These are phyloP conservation scores for Aurelia sp. DNA, from an alignment of 30 jellyfish, hydroid and myxozoan species.

Conservation along the genomic window DNA sequence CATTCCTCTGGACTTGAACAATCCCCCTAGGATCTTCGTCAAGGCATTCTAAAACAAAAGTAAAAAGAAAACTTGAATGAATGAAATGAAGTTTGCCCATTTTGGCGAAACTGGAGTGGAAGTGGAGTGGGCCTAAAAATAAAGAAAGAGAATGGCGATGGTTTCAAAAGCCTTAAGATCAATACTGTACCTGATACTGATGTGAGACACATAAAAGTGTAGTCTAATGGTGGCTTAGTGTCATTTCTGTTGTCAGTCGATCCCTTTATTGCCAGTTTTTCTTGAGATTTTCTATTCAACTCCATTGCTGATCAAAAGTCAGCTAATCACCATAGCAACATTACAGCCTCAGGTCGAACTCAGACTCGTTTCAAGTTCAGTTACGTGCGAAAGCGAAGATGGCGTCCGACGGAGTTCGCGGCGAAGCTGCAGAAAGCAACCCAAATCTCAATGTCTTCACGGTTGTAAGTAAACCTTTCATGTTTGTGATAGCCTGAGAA, in stretches of 20 bases:
- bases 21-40: slow-evolving; percentile 82
- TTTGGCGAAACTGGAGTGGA: too few relatives aligned
- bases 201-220: slow-evolving; percentile 80
- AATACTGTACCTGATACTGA: slow-evolving; percentile 67
- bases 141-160: too few relatives aligned
- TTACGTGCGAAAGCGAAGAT: slow-evolving; percentile 39
- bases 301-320: not conserved
- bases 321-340: too few relatives aligned
- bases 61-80: not conserved
- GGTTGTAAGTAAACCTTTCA: slow-evolving; percentile 1
- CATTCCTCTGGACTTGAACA: slow-evolving; percentile 7
- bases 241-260: slow-evolving; percentile 58
- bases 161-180: too few relatives aligned
- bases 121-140: too few relatives aligned
- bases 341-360: slow-evolving; percentile 5
- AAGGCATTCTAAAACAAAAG: slow-evolving; percentile 63
- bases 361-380: slow-evolving; percentile 3
- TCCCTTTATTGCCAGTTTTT: slow-evolving; percentile 61
- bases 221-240: slow-evolving; percentile 82
- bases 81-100: not conserved
- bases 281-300: slow-evolving; percentile 56
- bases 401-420: slow-evolving; percentile 29
- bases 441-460: slow-evolving; percentile 19
- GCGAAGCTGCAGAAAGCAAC: not conserved
- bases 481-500: too few relatives aligned